Conservation (phyloP, 2,888 invertebrate species). For the Netelia inedita region DNA sequence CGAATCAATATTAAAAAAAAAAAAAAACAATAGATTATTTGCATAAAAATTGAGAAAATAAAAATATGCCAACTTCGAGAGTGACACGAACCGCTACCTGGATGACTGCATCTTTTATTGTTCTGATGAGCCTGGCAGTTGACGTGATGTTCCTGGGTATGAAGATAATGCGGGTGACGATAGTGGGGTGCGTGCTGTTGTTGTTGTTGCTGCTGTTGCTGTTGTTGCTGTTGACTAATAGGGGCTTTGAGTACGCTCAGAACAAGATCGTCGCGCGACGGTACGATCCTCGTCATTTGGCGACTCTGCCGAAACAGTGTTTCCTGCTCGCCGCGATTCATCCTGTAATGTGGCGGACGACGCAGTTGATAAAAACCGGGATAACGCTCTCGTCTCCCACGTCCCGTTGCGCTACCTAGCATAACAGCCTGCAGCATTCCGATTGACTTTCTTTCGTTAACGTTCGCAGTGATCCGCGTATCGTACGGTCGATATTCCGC, state of each 20-base stretch:
- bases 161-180: conserved; percentile 69
- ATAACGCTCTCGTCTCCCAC: conserved; percentile 80
- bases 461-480: conserved; percentile 49
- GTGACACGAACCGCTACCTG: conserved; percentile 73
- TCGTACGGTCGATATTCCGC: conserved; percentile 8
- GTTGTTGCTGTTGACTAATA: conserved; percentile 81
- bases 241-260: conserved; percentile 88
- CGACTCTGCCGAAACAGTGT: conserved; percentile 88
- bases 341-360: conserved; percentile 80
- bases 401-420: conserved; percentile 80
- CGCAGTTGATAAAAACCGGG: conserved; percentile 77
- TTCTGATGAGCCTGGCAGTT: conserved; percentile 79
- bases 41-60: not conserved
- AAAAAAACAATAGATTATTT: not conserved
- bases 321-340: conserved; percentile 89
- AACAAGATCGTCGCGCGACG: conserved; percentile 86
- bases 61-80: not conserved
- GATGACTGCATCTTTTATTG: conserved; percentile 78
- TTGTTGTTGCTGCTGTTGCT: conserved; percentile 70
- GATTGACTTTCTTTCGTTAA: conserved; percentile 65
- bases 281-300: conserved; percentile 85
- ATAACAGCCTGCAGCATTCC: conserved; percentile 82
- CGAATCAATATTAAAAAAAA: not conserved
- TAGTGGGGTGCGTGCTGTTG: conserved; percentile 67
- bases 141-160: conserved; percentile 77